Base-by-base conservation (phyloP, 2,797 vertebrate genomes). In the Xenentodon cancila region DNA sequence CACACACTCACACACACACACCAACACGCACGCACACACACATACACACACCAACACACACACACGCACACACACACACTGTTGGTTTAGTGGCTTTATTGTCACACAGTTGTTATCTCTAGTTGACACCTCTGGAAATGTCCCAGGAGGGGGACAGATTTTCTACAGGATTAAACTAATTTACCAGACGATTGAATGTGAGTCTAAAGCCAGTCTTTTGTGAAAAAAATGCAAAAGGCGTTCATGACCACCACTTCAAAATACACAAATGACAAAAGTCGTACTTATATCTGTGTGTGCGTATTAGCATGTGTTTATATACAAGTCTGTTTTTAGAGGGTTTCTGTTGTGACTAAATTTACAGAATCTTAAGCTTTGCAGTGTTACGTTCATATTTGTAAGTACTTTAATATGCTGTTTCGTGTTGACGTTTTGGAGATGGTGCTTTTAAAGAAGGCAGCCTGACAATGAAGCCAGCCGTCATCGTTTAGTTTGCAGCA, bases 171-270 rank as follows among this genome's bases (percentile, higher is more conserved):
- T 92, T 92, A 92, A 91, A 91, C 90, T 91, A 89, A 92, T 92
- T 92, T 92, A 92, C 88, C 90, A 91, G 90, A 91, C 91, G 91
- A 92, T 91, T 91, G 86, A 89, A 91, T 92, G 85, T 81, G 88
- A 88, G 88, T 88, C 88, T 83, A 90, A 85, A 92, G 87, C 87
- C 84, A 89, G 86, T 89, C 89, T 90, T 83, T 88, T 88, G 87
- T 85, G 86, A 87, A 87, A 84, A 21, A 67, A 67, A 67, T 88
- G 84, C 87, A 87, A 80, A 84, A 71, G 64, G 76, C 73, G 55
- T 72, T 81, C 71, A 57, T 62, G 45, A 57, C 66, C 70, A 47
- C 67, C 75, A 73, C 77, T 83, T 72, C 77, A 85, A 74, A 81
- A 86, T 84, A 79, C 79, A 80, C 52, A 50, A 84, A 76, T 81